Base-by-base conservation (phyloP, 2,113 vertebrate species). In the Butorides virescens region DNA sequence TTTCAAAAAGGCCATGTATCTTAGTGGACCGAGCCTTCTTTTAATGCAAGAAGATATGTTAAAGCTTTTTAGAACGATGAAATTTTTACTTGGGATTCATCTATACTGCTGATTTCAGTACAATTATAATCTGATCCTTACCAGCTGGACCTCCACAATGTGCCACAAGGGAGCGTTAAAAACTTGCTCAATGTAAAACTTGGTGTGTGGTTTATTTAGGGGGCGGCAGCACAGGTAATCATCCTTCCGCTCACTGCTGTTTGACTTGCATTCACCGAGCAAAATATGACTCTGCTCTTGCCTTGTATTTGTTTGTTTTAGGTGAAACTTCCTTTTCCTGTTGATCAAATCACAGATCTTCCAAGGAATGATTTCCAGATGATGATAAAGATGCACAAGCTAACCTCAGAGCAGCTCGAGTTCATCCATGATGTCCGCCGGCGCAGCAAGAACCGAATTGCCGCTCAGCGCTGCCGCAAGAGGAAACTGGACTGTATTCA, bases 311-410 rank as follows among this genome's bases (percentile, higher is more conserved):
- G 94, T 91, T 94, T 96, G 62, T 97, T 98, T 59, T 98, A 99
- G 99, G 99, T 99, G 96, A 99, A 99, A 97, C 99, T 99, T 97
- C 99, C 99, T 93, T 99, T 99, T 97, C 99, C 99, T 82, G 99
- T 99, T 71, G 99, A 99, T 99, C 99, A 99, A 98, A 99, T 99
- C 99, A 99, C 99, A 95, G 99, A 99, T 99, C 99, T 99, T 99
- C 99, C 99, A 98, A 98, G 99, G 97, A 99, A 99, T 56, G 99
- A 99, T 98, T 99, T 99, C 98, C 99, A 99, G 98, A 99, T 99
- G 99, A 99, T 99, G 99, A 99, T 99, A 96, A 99, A 99, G 98
- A 99, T 99, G 99, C 99, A 99, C 99, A 99, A 99, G 97, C 98
- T 99, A 98, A 99, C 98, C 97, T 99, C 99, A 88, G 99, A 99